Percentiles rank a stretch among this genome's conserved stretches.
These are phyloP conservation scores for Nicator chloris DNA, from an alignment of 2,113 vertebrate genomes.

Conservation along the genomic window DNA sequence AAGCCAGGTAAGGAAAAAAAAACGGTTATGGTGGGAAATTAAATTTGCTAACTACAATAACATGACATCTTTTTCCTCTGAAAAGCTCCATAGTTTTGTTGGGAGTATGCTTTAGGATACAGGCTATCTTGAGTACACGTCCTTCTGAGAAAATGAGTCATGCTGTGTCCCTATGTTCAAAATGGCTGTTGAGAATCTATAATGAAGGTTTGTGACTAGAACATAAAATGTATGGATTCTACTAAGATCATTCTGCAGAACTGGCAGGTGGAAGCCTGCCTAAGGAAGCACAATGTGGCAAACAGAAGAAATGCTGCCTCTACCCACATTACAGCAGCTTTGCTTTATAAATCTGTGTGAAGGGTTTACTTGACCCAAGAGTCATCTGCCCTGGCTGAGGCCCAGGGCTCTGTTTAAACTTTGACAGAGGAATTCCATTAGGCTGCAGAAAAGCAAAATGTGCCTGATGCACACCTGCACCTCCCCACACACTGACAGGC, in stretches of 20 bases:
- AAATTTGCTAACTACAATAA: not conserved
- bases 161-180: not conserved
- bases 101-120: not conserved
- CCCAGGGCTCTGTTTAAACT: not conserved
- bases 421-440: not conserved
- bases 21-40: not conserved
- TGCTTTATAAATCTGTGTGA: not conserved
- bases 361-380: not conserved
- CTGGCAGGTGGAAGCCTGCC: not conserved
- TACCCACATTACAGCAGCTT: not conserved
- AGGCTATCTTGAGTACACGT: not conserved
- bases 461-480: not conserved
- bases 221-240: not conserved
- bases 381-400: not conserved
- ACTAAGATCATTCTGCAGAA: not conserved
- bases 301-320: not conserved
- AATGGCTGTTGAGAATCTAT: not conserved
- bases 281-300: not conserved
- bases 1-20: not conserved
- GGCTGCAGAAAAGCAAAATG: not conserved
- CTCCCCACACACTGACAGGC: no score
- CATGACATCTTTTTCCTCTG: not conserved
- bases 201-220: not conserved
- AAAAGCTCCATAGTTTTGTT: not conserved
- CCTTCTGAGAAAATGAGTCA: not conserved